Evolutionary conservation across 1,140 invertebrate genomes (phyloP), one percentile per base, ranked within the genome.

Genomic region (Lysiphlebus fabarum): DNA sequence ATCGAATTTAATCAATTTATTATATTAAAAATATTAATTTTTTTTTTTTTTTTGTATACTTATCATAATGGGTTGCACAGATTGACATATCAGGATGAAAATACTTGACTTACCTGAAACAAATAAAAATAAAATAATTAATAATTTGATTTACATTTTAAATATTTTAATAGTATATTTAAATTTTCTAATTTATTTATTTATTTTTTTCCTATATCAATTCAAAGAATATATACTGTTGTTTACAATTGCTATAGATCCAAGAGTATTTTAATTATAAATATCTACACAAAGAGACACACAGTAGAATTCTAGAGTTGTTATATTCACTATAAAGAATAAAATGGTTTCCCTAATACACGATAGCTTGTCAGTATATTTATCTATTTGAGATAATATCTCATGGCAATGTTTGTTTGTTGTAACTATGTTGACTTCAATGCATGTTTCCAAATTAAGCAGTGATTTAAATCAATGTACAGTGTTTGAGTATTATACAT

Each of bases 311-410:
- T 33, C 10, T n/a, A 56, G 3, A 56, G 53, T 26, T 26, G 17
- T 26, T 26, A 26, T 26, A 26, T 26, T 26, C 2, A 26, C 17
- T 26, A 45, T 10, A 48, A 26, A 48, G 45, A 33, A 26, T 10
- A 11, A 33, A 14, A 33, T 6, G 17, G 47, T 41, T 43, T 50
- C 51, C 45, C 41, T 56, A 58, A 56, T 56, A 47, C 45, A 49
- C 33, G 59, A 38, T 12, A 45, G 40, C 14, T 51, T 41, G 48
- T 50, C 41, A 34, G 57, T 67, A 61, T 26, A 26, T 69, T 69
- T 69, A 63, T 64, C 63, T 56, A 67, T 65, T 66, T 64, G 61
- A 64, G 62, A 66, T 65, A 67, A 60, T 68, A 70, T 69, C 64
- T 62, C 61, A 62, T 67, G 62, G 54, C 61, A 61, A 62, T 48